Base-by-base conservation (phyloP, 2,888 invertebrate species). In the Apantesis nais region DNA sequence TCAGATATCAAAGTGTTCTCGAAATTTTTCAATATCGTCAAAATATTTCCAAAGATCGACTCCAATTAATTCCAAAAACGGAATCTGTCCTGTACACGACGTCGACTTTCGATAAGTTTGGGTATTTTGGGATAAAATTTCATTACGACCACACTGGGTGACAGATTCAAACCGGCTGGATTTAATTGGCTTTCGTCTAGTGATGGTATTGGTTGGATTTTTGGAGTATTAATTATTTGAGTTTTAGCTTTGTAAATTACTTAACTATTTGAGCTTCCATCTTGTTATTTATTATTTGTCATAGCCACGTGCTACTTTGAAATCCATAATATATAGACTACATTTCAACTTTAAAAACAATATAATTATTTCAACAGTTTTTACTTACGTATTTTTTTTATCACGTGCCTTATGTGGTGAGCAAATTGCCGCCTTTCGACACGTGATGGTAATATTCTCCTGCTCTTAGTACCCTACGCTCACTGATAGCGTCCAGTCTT, bases 111-210 rank as follows among this genome's bases (percentile, higher is more conserved):
- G 76, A 81, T 81, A 76, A 81, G 55, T 79, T 77, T 71, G 65
- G 65, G 34, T 66, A 62, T 62, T 72, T 62, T 25, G 52, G 66
- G 22, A 65, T 67, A 78, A 81, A 80, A 79, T 80, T 79, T 79
- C 79, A 80, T 80, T 79, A 78, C 74, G 58, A 70, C 76, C 74
- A 25, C 77, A 72, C 61, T 65, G 73, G 62, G 14, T 75, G 81
- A 85, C 85, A 82, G 81, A 80, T 83, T 85, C 83, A 77, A 84
- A 85, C 79, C 73, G 77, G 76, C 71, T 64, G 71, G 73, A 79
- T 84, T 85, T 85, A 86, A 86, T 86, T 86, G 83, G 80, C 79
- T 79, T 77, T 79, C 44, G 69, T 72, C 64, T 78, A 73, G 73
- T 78, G 70, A 73, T 77, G 66, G 75, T 63, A 74, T 73, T 74